These are phyloP conservation scores for Cyclophora albipunctata DNA, from an alignment of 2,888 invertebrate species.

Conservation along the genomic window DNA sequence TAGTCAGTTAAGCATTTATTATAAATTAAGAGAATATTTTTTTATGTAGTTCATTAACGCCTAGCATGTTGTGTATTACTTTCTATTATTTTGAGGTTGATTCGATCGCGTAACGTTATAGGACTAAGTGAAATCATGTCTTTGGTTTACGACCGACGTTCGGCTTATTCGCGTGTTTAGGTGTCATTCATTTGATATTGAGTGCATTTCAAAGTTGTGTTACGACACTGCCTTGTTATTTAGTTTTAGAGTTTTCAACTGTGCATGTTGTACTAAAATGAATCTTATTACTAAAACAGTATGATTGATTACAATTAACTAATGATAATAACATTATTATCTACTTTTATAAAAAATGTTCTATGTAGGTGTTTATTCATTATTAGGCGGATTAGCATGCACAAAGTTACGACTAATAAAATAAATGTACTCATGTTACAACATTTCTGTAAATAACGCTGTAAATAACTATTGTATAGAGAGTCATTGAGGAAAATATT, in stretches of 20 bases:
- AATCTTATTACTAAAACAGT: constrained; percentile 10
- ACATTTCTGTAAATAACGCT: constrained; percentile 44
- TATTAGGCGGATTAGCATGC: constrained; percentile 19
- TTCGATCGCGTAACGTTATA: constrained; percentile 18
- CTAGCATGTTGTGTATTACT: constrained; percentile 13
- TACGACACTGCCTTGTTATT: constrained; percentile 37
- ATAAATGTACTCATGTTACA: constrained; percentile 19
- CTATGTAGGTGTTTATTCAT: constrained; percentile 9
- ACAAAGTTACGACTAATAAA: constrained; percentile 26
- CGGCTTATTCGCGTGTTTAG: too few relatives aligned
- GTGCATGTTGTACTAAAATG: constrained; percentile 7
- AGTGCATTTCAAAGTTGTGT: constrained; percentile 19
- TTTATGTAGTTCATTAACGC: constrained; percentile 12
- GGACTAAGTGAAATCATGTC: too few relatives aligned
- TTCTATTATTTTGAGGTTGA: not conserved
- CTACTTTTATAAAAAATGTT: constrained; percentile 10
- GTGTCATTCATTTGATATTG: constrained; percentile 9
- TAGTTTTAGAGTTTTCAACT: constrained; percentile 16
- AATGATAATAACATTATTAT: constrained; percentile 7
- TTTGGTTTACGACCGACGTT: too few relatives aligned
- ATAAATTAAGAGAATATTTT: constrained; percentile 16
- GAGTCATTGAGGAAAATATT: constrained; percentile 52
- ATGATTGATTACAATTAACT: constrained; percentile 5
- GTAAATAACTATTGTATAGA: constrained; percentile 66
- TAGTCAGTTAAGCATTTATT: constrained; percentile 30